Evolutionary conservation across 1,140 invertebrate genomes (phyloP), one percentile per base, ranked within the genome.

Genomic region (Manduca sexta): DNA sequence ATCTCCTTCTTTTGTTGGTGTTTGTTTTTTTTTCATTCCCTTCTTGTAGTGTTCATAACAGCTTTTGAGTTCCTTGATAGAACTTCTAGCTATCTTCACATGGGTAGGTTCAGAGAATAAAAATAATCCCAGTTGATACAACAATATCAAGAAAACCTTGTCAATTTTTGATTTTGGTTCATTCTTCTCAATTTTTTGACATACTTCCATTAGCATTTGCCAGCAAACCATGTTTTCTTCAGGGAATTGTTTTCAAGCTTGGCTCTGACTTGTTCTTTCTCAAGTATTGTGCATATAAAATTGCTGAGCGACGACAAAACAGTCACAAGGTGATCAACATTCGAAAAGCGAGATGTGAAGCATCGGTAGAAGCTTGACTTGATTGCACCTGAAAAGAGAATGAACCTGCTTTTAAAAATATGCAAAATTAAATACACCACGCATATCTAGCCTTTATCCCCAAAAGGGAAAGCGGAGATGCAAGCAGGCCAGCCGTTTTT

Each of bases 81-180:
- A 89, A 59, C 90, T 88, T 45, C 86, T 72, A 1, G 92, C 91
- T 73, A 92, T 86, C 80, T 92, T 89, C 4, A 85, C 77, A 51
- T 80, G 78, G 21, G 71, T 67, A 10, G 89, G 78, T 59, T 93
- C 91, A 14, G 88, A 88, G 68, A 93, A 92, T 45, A 93, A 68
- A 55, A 93, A 92, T 12, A 94, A 70, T n/a, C 90, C 89, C 84
- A 93, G 89, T 43, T 92, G 90, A 44, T 93, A 78, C 44, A 92
- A 88, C 52, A 93, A 84, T 26, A 90, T 90, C 48, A 91, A 88
- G 70, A 93, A 92, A 30, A 90, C 89, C 15, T 86, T 86, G 38
- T 86, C 76, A 11, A 86, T 73, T 71, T 86, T 86, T 15, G 80
- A 69, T 49, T 74, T 82, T 47, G 67, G 54, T 33, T 77, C 43